Percentiles rank a stretch among this genome's conserved stretches.
These are phyloP conservation scores for Acipenser transmontanus DNA, from an alignment of 2,797 vertebrate genomes.

Conservation along the genomic window DNA sequence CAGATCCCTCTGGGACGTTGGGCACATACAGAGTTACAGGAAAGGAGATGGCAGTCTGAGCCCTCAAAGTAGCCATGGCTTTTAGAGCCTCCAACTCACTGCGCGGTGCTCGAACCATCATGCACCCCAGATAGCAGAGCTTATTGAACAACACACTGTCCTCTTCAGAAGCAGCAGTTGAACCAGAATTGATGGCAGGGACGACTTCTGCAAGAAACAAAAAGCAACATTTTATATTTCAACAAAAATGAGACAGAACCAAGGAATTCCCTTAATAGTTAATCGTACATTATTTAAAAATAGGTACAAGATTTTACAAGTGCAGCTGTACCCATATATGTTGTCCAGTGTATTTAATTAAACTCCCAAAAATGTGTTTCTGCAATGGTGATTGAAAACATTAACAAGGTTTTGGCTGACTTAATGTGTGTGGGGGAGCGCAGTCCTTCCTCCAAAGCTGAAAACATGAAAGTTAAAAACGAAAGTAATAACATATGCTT, in stretches of 20 bases:
- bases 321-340: no score
- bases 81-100: conserved; percentile 79
- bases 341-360: no score
- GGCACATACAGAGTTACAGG: conserved; percentile 87
- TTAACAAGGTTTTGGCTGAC: no score
- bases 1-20: conserved; percentile 83
- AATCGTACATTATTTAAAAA: no score
- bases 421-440: no score
- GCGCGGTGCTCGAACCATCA: conserved; percentile 87
- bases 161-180: conserved; percentile 64
- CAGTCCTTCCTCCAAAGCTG: no score
- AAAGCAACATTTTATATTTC: background rate
- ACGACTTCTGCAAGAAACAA: background rate
- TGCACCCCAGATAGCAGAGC: conserved; percentile 85
- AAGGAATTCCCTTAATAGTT: background rate
- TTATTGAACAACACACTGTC: conserved; percentile 93
- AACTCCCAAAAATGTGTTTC: no score
- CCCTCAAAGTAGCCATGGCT: conserved; percentile 80
- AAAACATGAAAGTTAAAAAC: background rate
- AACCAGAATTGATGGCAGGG: conserved; percentile 16
- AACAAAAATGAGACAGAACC: background rate
- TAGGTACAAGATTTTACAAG: no score
- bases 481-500: background rate
- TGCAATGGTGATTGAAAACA: no score
- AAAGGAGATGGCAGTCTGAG: conserved; percentile 70